Percentiles rank a stretch among this genome's conserved stretches.
These are phyloP conservation scores for Lomographa bimaculata DNA, from an alignment of 2,888 invertebrate genomes.

Conservation along the genomic window DNA sequence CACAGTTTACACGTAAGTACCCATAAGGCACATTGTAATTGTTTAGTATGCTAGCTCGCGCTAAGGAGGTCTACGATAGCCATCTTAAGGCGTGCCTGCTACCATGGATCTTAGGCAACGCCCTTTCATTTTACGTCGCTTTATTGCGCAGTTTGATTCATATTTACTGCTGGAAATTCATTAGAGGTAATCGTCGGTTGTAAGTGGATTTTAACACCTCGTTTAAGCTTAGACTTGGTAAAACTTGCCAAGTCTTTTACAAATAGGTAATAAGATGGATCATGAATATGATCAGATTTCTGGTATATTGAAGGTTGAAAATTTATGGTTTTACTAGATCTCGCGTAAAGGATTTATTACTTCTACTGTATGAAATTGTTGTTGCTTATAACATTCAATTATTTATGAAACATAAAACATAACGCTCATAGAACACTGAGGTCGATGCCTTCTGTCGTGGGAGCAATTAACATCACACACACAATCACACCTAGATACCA, in stretches of 20 bases:
- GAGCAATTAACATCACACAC: too few relatives aligned
- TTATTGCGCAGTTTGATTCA: conserved; percentile 64
- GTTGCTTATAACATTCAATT: too few relatives aligned
- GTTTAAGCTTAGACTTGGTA: conserved; percentile 9
- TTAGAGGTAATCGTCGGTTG: conserved; percentile 27
- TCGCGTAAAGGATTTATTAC: neutral
- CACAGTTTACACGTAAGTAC: too few relatives aligned
- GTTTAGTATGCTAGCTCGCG: conserved; percentile 62
- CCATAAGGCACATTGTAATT: conserved; percentile 1
- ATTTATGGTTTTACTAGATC: too few relatives aligned
- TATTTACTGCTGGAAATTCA: conserved; percentile 51
- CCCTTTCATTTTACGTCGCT: conserved; percentile 63
- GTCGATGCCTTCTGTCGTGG: too few relatives aligned
- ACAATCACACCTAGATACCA: too few relatives aligned
- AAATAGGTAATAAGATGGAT: conserved; percentile 12
- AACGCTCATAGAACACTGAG: too few relatives aligned
- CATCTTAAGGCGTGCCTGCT: conserved; percentile 67
- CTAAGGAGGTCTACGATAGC: conserved; percentile 66
- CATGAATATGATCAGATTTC: conserved; percentile 12
- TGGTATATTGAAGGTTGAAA: conserved; percentile 3
- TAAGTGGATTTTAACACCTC: conserved; percentile 29
- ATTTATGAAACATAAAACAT: too few relatives aligned
- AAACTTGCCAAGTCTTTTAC: conserved; percentile 2
- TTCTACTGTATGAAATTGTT: too few relatives aligned
- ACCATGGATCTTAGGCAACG: conserved; percentile 58